Evolutionary conservation across 2,888 invertebrate genomes (phyloP).

Genomic region (Tenthredo livida): DNA sequence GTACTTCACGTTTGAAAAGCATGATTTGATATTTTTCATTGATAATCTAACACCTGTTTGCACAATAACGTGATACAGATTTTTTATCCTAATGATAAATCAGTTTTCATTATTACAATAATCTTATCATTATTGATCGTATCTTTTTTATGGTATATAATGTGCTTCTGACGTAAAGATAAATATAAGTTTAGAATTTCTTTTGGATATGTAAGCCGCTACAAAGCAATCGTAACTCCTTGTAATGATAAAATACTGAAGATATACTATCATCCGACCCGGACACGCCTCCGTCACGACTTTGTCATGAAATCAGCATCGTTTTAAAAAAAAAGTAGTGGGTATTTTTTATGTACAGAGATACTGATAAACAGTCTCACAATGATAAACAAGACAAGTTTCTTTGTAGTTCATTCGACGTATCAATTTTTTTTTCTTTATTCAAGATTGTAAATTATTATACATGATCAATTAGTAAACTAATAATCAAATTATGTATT

Average conservation of each 20-base stretch:
- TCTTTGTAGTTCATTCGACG: background rate
- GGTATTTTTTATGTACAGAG: background rate
- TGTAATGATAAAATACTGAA: background rate
- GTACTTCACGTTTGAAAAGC: background rate
- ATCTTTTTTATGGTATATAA: background rate
- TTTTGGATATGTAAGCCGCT: background rate
- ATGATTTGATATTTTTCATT: constrained; percentile 2
- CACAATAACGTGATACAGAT: background rate
- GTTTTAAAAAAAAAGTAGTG: background rate
- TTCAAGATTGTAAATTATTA: background rate
- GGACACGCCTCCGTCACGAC: background rate
- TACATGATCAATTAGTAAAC: background rate
- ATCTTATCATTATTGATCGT: background rate
- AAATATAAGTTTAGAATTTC: background rate
- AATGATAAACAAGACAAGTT: background rate
- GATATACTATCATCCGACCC: background rate
- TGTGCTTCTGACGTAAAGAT: background rate
- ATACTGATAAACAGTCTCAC: background rate
- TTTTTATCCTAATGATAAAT: background rate
- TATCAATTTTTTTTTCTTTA: background rate
- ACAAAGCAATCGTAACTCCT: background rate
- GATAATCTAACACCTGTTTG: background rate
- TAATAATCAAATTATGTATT: background rate
- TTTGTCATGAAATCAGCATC: background rate
- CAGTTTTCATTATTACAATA: background rate